Percentiles rank a stretch among this genome's conserved stretches.
phyloP scores from a whole-genome alignment of 2,888 invertebrate species.

The Philereme vetulata region DNA sequence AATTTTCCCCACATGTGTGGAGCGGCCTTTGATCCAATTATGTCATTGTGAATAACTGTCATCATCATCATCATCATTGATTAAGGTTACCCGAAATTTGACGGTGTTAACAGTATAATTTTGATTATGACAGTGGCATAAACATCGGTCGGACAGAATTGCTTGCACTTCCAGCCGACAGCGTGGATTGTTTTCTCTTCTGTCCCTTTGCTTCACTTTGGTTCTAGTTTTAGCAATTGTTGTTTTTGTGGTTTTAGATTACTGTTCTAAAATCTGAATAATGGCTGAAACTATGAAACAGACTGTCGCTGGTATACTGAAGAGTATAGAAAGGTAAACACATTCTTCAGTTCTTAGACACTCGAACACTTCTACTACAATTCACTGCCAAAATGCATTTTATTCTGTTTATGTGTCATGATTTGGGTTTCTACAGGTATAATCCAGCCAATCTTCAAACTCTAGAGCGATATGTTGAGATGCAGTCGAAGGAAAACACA shows the following conservation, averaged over 20 bases:
- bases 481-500: slow-evolving; percentile 95
- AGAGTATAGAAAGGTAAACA: slow-evolving; percentile 94
- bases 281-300: slow-evolving; percentile 94
- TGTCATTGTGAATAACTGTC: too few relatives aligned
- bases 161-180: neutral
- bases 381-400: too few relatives aligned
- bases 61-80: too few relatives aligned
- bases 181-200: slow-evolving; percentile 9
- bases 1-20: too few relatives aligned
- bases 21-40: too few relatives aligned
- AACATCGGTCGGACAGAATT: too few relatives aligned
- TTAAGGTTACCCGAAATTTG: too few relatives aligned
- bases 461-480: slow-evolving; percentile 95
- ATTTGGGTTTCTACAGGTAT: slow-evolving; percentile 86
- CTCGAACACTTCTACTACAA: too few relatives aligned
- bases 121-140: too few relatives aligned
- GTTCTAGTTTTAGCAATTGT: too few relatives aligned
- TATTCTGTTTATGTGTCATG: too few relatives aligned
- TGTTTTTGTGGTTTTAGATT: neutral
- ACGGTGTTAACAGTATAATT: too few relatives aligned
- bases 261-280: slow-evolving; percentile 1
- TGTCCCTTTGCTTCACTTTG: neutral
- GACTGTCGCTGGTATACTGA: slow-evolving; percentile 93
- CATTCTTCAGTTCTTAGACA: neutral
- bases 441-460: slow-evolving; percentile 97